Percentiles rank a stretch among this genome's conserved stretches.
phyloP scores from a whole-genome alignment of 2,113 vertebrate species.

The Gymnobelideus leadbeateri region DNA sequence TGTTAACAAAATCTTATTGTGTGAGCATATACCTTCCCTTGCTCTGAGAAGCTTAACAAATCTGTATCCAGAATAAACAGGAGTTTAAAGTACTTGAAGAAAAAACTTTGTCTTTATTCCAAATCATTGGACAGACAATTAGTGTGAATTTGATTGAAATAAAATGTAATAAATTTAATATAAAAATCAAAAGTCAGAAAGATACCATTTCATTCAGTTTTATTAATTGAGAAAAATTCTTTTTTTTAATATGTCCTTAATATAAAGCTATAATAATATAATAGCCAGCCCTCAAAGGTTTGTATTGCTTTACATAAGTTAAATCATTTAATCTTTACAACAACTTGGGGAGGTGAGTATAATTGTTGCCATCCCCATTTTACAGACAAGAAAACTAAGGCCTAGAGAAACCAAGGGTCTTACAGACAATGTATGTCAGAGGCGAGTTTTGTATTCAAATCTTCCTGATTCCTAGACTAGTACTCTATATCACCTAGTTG shows the following conservation, averaged over 20 bases:
- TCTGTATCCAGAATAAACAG: neutral
- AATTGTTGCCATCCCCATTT: constrained; percentile 4
- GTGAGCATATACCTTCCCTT: neutral
- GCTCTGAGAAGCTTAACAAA: neutral
- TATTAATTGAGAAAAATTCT: constrained; percentile 30
- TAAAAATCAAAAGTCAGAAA: neutral
- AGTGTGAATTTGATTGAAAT: constrained; percentile 35
- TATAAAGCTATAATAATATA: constrained; percentile 38
- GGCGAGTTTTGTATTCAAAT: neutral
- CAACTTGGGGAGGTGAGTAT: neutral
- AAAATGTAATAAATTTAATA: constrained; percentile 27
- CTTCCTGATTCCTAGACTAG: neutral
- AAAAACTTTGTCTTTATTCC: neutral
- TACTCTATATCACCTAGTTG: neutral
- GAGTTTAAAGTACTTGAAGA: neutral
- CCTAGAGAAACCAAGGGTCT: neutral
- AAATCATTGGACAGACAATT: constrained; percentile 4
- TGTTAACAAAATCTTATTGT: neutral
- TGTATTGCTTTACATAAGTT: constrained; percentile 2
- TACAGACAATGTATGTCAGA: neutral
- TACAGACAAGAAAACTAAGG: too few relatives aligned
- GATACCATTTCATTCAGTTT: neutral
- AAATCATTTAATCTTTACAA: constrained; percentile 27
- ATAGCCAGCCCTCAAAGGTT: neutral
- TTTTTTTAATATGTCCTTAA: constrained; percentile 50